Evolutionary conservation across 2,113 vertebrate genomes (phyloP).

Genomic region (Lichenostomus cassidix): DNA sequence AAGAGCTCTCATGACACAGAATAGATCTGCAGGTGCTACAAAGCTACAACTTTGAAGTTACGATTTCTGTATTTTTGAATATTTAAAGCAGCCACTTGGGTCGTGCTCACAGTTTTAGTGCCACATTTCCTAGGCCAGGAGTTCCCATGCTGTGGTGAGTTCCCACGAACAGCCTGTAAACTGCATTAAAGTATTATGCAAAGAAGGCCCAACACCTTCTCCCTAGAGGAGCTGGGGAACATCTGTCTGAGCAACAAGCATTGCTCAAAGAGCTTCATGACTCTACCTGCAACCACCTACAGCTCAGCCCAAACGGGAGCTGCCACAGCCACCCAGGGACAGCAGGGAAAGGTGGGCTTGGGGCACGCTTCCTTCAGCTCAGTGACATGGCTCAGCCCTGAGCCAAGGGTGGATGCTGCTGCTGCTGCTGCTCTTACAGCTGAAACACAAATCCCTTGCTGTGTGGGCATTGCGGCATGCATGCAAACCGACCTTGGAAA

Average conservation of each 20-base stretch:
- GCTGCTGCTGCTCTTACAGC: background rate
- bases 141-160: slow-evolving; percentile 20
- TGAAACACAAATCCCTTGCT: background rate
- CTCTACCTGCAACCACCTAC: background rate
- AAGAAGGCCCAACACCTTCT: background rate
- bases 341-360: background rate
- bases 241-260: background rate
- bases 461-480: background rate
- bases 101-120: background rate
- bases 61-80: background rate
- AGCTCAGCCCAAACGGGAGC: background rate
- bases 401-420: background rate
- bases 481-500: background rate
- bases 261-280: background rate
- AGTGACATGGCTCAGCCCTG: background rate
- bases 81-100: background rate
- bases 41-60: slow-evolving; percentile 23
- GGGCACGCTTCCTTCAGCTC: background rate
- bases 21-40: background rate
- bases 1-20: background rate
- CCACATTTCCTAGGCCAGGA: background rate
- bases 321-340: background rate
- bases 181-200: slow-evolving; percentile 43
- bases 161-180: slow-evolving; percentile 34
- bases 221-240: background rate